Evolutionary conservation across 37 sponge, comb jelly and placozoan species (phyloP), one percentile per base, ranked within the genome.

Genomic region (Beroe ovata): DNA sequence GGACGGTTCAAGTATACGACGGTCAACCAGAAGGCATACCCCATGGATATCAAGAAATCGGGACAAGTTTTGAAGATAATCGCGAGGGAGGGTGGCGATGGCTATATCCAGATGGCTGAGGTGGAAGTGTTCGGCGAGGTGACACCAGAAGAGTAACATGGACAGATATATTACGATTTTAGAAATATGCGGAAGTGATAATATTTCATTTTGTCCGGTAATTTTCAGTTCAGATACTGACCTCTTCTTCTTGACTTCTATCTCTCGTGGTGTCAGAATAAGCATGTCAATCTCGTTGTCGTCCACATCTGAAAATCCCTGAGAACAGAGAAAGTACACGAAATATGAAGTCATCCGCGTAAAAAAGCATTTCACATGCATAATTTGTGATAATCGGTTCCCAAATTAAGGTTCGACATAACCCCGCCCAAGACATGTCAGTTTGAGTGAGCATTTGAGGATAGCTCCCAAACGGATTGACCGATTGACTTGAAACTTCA

Each of bases 301-400:
- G 28, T 77, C 84, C 21, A 77, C 54, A 77, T 77, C 84, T 20
- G 84, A 77, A 19, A 39, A 77, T 3, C 84, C 84, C 41, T 77
- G 35, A 66, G 2, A 26, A 26, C 3, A 16, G 21, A 61, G 21
- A 20, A 61, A 47, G 54, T 6, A 47, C 6, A 47, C 11, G 54
- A 47, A 47, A n/a, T n/a, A n/a, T n/a, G n/a, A n/a, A n/a, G n/a
- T n/a, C n/a, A n/a, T n/a, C n/a, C n/a, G n/a, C n/a, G n/a, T n/a
- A n/a, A n/a, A n/a, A n/a, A n/a, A n/a, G n/a, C n/a, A n/a, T n/a
- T n/a, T n/a, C n/a, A n/a, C n/a, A n/a, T n/a, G n/a, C n/a, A n/a
- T n/a, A n/a, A n/a, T n/a, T n/a, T n/a, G n/a, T n/a, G n/a, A n/a
- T n/a, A n/a, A n/a, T n/a, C n/a, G n/a, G n/a, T n/a, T n/a, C n/a